Evolutionary conservation across 1,140 invertebrate species (phyloP).

Genomic region (Adoxophyes honmai): DNA sequence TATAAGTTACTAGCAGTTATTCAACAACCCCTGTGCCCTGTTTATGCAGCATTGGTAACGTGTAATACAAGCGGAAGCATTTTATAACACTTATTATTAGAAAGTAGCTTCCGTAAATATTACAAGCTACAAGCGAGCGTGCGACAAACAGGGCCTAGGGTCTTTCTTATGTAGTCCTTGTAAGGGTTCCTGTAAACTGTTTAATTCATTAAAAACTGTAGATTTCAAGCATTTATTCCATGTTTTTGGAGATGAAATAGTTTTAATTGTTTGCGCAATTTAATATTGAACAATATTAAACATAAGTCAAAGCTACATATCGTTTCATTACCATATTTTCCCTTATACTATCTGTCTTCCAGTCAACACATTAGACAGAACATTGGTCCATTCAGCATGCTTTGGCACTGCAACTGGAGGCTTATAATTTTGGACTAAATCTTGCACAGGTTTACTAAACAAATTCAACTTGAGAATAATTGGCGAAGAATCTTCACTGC

Average conservation of each 20-base stretch:
- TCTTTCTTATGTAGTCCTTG: too few species aligned
- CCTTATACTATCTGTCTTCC: conserved; percentile 58
- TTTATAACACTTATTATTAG: too few species aligned
- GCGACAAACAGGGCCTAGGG: too few species aligned
- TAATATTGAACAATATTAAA: conserved; percentile 59
- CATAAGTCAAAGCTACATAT: conserved; percentile 44
- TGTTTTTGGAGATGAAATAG: conserved; percentile 60
- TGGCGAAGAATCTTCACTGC: conserved; percentile 26
- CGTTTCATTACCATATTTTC: too few species aligned
- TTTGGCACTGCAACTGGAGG: conserved; percentile 54
- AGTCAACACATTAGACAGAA: conserved; percentile 55
- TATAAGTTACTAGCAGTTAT: too few species aligned
- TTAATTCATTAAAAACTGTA: conserved; percentile 22
- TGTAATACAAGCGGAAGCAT: too few species aligned
- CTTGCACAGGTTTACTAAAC: conserved; percentile 46
- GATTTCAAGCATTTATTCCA: conserved; percentile 56
- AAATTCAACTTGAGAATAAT: conserved; percentile 47
- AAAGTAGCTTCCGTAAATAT: too few species aligned
- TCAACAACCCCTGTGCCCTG: too few species aligned
- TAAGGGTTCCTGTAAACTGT: too few species aligned
- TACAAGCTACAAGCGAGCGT: too few species aligned
- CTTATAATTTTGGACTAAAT: conserved; percentile 41
- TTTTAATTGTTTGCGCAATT: conserved; percentile 63
- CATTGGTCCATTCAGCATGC: conserved; percentile 49
- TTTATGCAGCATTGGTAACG: too few species aligned